These are phyloP conservation scores for Agapornis canus DNA, from an alignment of 2,797 vertebrate genomes.

Conservation along the genomic window DNA sequence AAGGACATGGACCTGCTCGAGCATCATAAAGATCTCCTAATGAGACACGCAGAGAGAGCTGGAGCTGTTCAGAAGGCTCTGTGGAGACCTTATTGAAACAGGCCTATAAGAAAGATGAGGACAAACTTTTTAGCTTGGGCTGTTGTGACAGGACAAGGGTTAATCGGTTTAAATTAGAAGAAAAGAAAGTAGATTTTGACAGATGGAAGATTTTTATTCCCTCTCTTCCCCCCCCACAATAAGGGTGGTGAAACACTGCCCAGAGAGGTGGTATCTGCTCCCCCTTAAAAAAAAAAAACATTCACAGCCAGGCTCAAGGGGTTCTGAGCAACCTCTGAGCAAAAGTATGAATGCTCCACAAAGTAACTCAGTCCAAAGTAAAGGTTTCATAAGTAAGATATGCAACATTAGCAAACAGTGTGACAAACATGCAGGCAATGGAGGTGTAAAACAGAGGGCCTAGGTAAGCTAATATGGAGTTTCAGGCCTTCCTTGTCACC, in stretches of 20 bases:
- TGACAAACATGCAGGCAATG: not conserved
- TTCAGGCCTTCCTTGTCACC: not conserved
- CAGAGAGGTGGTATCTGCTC: not conserved
- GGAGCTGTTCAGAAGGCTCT: not conserved
- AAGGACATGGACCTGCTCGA: not conserved
- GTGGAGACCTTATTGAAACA: not conserved
- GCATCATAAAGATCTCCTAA: not conserved
- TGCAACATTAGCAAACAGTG: not conserved
- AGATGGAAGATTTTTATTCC: not conserved
- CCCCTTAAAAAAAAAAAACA: not conserved
- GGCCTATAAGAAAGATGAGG: not conserved
- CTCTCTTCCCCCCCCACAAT: not conserved
- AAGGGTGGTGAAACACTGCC: not conserved
- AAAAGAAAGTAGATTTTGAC: not conserved
- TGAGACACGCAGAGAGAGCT: not conserved
- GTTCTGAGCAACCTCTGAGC: not conserved
- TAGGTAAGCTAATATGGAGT: not conserved
- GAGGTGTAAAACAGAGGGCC: not conserved
- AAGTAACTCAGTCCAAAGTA: not conserved
- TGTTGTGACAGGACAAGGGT: not conserved
- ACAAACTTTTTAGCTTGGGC: not conserved
- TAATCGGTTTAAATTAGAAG: not conserved
- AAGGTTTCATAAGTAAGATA: not conserved
- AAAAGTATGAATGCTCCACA: not conserved
- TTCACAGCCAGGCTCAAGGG: not conserved